Conservation (phyloP, 2,797 vertebrate species). For the Presbytis comata region DNA sequence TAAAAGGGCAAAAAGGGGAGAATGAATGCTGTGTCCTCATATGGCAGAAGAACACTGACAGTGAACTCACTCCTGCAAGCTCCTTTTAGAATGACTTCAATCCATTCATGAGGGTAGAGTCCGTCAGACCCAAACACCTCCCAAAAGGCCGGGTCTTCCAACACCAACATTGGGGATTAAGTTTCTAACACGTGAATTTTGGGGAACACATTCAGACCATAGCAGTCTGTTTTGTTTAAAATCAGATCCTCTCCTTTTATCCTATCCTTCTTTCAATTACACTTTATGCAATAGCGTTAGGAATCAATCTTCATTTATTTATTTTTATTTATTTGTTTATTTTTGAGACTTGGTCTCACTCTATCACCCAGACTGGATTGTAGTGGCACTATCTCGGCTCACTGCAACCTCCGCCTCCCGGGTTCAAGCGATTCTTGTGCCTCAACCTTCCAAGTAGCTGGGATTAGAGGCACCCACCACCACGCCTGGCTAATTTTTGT, state of each 20-base stretch:
- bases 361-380: too few relatives aligned
- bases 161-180: not conserved
- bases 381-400: too few relatives aligned
- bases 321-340: too few relatives aligned
- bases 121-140: not conserved
- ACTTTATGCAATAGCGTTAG: not conserved
- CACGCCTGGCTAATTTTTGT: too few relatives aligned
- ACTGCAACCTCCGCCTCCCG: too few relatives aligned
- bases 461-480: too few relatives aligned
- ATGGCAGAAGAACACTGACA: not conserved
- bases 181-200: not conserved
- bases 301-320: not conserved
- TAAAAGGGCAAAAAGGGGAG: not conserved
- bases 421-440: too few relatives aligned
- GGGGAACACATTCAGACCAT: not conserved
- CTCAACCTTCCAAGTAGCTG: too few relatives aligned
- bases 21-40: not conserved
- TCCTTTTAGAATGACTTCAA: not conserved
- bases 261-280: too few relatives aligned
- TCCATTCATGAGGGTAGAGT: too few relatives aligned
- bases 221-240: not conserved
- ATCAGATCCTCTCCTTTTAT: not conserved
- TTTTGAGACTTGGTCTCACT: too few relatives aligned
- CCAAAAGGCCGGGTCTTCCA: not conserved
- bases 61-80: not conserved